Percentiles rank a stretch among this genome's conserved stretches.
Evolutionary conservation across 1,140 invertebrate species (phyloP).

Genomic region (Lucilia cuprina): DNA sequence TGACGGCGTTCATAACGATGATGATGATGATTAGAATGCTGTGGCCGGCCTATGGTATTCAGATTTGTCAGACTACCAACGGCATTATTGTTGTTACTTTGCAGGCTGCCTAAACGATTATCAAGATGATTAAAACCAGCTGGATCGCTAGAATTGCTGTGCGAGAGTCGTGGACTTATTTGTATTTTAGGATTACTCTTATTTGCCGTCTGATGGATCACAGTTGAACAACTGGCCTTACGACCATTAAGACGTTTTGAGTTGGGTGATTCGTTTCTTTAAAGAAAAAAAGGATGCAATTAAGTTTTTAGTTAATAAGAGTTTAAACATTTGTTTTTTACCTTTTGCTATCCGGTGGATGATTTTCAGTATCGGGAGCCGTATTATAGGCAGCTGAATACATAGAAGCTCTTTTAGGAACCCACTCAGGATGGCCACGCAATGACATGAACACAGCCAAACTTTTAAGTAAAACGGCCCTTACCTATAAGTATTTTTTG

Average conservation of each 20-base stretch:
- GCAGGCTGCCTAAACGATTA: slow-evolving; percentile 40
- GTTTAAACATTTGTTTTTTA: slow-evolving; percentile 23
- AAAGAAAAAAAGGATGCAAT: not conserved
- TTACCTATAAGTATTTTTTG: slow-evolving; percentile 61
- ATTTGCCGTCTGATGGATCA: not conserved
- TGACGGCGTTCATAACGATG: not conserved
- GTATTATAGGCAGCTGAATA: slow-evolving; percentile 62
- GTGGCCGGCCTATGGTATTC: not conserved
- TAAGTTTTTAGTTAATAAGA: no score
- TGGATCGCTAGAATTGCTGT: slow-evolving; percentile 15
- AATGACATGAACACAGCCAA: slow-evolving; percentile 67
- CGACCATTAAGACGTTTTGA: slow-evolving; percentile 35
- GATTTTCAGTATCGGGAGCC: slow-evolving; percentile 54
- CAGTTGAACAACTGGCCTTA: slow-evolving; percentile 15
- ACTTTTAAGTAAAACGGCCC: slow-evolving; percentile 67
- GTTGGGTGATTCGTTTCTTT: slow-evolving; percentile 34
- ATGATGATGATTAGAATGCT: not conserved
- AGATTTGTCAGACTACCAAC: slow-evolving; percentile 1
- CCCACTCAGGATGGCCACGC: slow-evolving; percentile 63
- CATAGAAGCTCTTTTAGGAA: slow-evolving; percentile 64
- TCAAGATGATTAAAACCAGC: slow-evolving; percentile 18
- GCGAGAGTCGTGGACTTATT: not conserved
- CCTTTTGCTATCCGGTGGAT: slow-evolving; percentile 45
- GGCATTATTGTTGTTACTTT: slow-evolving; percentile 39
- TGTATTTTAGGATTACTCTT: not conserved